phyloP scores from a whole-genome alignment of 2,888 invertebrate species.

The Fabriciana adippe region DNA sequence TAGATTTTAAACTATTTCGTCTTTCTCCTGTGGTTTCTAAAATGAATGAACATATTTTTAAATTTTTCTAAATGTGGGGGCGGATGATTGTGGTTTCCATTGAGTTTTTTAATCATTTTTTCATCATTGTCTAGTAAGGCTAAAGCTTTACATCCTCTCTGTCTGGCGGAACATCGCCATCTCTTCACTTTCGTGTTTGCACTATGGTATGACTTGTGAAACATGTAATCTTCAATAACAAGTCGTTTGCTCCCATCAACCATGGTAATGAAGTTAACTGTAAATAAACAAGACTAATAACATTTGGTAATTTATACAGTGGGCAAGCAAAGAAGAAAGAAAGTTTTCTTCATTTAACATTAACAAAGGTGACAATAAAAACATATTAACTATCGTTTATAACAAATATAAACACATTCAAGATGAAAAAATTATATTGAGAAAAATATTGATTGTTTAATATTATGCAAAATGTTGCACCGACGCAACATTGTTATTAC shows the following conservation, averaged over 20 bases:
- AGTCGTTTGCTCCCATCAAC: constrained; percentile 32
- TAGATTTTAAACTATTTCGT: background rate
- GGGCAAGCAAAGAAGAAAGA: too few relatives aligned
- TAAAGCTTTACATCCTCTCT: constrained; percentile 42
- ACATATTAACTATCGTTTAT: too few relatives aligned
- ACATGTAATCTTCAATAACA: constrained; percentile 34
- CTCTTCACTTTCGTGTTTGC: constrained; percentile 31
- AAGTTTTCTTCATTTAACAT: too few relatives aligned
- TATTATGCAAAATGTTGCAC: too few relatives aligned
- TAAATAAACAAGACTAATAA: constrained; percentile 9
- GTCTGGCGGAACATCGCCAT: constrained; percentile 39
- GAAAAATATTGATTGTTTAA: too few relatives aligned
- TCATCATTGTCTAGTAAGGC: constrained; percentile 33
- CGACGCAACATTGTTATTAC: too few relatives aligned
- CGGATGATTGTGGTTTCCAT: constrained; percentile 27
- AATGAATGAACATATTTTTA: constrained; percentile 5
- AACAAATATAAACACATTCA: too few relatives aligned
- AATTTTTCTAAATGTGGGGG: constrained; percentile 22
- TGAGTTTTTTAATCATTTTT: constrained; percentile 10
- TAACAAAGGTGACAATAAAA: too few relatives aligned
- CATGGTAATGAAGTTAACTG: constrained; percentile 36
- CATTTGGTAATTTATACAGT: too few relatives aligned
- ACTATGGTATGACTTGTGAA: constrained; percentile 31
- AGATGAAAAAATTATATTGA: too few relatives aligned
- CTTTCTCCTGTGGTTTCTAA: constrained; percentile 3